Evolutionary conservation across 2,797 vertebrate genomes (phyloP), one percentile per base, ranked within the genome.

Genomic region (Halcyon badia): DNA sequence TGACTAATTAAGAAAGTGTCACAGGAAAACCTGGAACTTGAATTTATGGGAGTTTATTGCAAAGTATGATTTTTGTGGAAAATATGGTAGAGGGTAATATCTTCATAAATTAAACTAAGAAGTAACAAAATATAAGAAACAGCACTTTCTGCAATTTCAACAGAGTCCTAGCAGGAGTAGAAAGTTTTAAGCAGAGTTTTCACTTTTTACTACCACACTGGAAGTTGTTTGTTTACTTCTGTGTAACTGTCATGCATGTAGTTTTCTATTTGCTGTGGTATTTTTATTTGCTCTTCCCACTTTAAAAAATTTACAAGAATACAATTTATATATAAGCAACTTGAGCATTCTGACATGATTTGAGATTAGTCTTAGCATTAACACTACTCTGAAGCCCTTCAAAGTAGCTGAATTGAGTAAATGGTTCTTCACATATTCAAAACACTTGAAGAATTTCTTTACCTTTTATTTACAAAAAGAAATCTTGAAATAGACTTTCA

Each of bases 21-120:
- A 94, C 11, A 92, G 76, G 87, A 92, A 95, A 95, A 51, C 24
- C 20, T 72, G 30, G 37, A 94, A 91, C 64, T 64, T 86, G 41
- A 42, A 71, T 85, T 37, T 65, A 66, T 11, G 49, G 33, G 21
- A 12, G 19, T 72, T 89, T 90, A 80, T 77, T 87, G 65, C 8
- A 91, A 94, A 90, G n/a, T 44, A 83, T 41, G 78, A 24, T 65
- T 41, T 92, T 82, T 88, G 25, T 75, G 41, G 95, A 41, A 90
- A 87, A 93, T 65, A 4, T 76, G 22, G 39, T 66, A 84, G 75
- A 95, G n/a, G 21, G 7, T 77, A 92, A 93, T 84, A 81, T 28
- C 94, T 73, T 93, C 46, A 87, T 24, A 87, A 93, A 94, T 25
- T 92, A 80, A 85, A 75, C 35, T 30, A 93, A 70, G n/a, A 62